Conservation (phyloP, 2,113 vertebrate genomes). For the Cyprinodon tularosa region DNA sequence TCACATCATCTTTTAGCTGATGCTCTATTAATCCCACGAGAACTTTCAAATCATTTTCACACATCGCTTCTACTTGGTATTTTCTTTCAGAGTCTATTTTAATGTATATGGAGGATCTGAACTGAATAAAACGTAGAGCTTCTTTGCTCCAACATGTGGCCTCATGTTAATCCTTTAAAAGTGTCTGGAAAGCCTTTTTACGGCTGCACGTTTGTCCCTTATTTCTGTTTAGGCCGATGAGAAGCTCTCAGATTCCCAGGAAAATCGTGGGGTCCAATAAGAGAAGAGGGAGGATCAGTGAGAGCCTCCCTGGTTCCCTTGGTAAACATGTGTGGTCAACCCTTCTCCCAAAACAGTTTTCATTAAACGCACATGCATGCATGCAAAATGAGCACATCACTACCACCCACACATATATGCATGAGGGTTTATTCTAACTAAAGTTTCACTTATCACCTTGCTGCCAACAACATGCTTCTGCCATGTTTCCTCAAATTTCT, state of each 20-base stretch:
- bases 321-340: constrained; percentile 68
- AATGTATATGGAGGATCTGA: constrained; percentile 17
- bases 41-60: not conserved
- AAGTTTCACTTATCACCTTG: constrained; percentile 27
- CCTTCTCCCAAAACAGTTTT: constrained; percentile 58
- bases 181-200: constrained; percentile 39
- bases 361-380: constrained; percentile 29
- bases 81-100: constrained; percentile 23
- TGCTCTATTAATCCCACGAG: constrained; percentile 3
- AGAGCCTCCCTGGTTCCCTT: constrained; percentile 59
- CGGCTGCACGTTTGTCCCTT: constrained; percentile 34
- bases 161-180: constrained; percentile 51
- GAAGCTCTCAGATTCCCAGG: constrained; percentile 29
- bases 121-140: constrained; percentile 6
- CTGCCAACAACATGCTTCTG: constrained; percentile 43
- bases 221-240: constrained; percentile 48
- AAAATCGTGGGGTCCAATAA: constrained; percentile 60
- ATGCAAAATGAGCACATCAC: constrained; percentile 20
- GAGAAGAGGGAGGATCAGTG: constrained; percentile 62
- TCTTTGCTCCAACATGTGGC: constrained; percentile 33
- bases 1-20: not conserved
- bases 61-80: not conserved
- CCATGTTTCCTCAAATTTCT: constrained; percentile 39
- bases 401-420: constrained; percentile 16
- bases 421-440: not conserved